Evolutionary conservation across 2,113 vertebrate genomes (phyloP), one percentile per base, ranked within the genome.

Genomic region (Physeter macrocephalus): DNA sequence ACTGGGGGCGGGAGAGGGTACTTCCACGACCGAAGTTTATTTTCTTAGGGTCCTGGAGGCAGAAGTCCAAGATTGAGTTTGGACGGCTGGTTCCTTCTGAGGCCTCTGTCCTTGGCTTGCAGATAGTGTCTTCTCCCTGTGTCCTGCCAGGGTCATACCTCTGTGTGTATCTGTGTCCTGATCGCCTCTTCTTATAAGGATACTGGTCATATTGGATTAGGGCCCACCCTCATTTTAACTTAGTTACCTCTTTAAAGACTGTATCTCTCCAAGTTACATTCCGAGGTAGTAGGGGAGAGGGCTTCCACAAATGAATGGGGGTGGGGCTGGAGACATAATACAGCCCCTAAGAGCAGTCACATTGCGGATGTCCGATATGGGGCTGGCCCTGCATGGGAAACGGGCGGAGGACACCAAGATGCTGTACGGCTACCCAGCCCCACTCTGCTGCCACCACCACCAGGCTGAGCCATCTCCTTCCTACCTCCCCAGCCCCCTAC

Each of bases 71-170:
- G 36, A 39, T 25, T 17, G 14, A 46, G 67, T 31, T 5, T 2
- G 67, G 36, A 18, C 46, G 54, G 57, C 34, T 27, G 36, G 77
- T 71, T 80, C n/a, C 52, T 61, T 80, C 62, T 13, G 62, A n/a
- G 23, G 61, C 72, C 25, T 59, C 49, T 36, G 36, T 57, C 49
- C 61, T 67, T 8, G 49, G 92, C 31, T 87, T 59, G 12, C 17
- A 82, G 66, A 25, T 52, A n/a, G 54, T 43, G 2, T 41, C 85
- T 72, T 34, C 93, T 54, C 54, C 54, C 66, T 0, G 9, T 41
- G 64, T 72, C 34, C 5, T 34, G 21, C 1, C 3, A 12, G 2
- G 2, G 21, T 8, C 18, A 1, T 39, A 13, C 41, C 1, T 71
- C n/a, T 43, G 29, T 9, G 34, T 43, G 61, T 34, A n/a, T 62